Conservation (phyloP, 2,888 invertebrate genomes). For the Platycheirus albimanus region DNA sequence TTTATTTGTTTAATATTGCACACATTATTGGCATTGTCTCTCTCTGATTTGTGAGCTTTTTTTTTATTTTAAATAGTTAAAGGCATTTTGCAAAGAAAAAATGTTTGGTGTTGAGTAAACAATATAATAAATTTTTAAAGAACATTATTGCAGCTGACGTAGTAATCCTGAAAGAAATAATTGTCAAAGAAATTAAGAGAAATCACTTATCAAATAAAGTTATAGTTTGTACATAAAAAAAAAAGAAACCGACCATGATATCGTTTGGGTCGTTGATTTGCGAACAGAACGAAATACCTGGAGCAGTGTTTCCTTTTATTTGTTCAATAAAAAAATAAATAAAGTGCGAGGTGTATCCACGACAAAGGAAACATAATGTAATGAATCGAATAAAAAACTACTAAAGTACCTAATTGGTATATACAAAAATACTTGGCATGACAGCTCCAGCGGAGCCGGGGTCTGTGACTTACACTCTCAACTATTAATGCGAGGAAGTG, state of each 20-base stretch:
- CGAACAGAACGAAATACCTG: conserved; percentile 18
- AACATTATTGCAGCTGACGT: conserved; percentile 50
- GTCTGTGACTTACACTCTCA: too few species aligned
- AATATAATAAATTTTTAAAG: conserved; percentile 21
- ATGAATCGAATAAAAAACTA: too few species aligned
- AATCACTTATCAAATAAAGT: neutral
- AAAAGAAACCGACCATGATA: conserved; percentile 50
- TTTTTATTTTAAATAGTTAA: conserved; percentile 27
- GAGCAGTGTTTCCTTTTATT: conserved; percentile 49
- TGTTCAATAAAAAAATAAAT: too few species aligned
- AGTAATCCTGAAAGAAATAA: conserved; percentile 52
- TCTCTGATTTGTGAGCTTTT: conserved; percentile 41
- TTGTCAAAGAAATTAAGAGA: conserved; percentile 27
- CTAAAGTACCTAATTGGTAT: too few species aligned
- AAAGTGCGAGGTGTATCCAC: too few species aligned
- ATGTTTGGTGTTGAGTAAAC: conserved; percentile 57
- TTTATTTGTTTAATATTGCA: conserved; percentile 43
- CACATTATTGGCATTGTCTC: conserved; percentile 73
- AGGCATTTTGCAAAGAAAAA: conserved; percentile 72
- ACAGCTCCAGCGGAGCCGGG: too few species aligned
- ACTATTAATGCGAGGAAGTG: too few species aligned
- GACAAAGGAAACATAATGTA: too few species aligned
- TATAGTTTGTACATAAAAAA: conserved; percentile 18
- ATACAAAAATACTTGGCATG: too few species aligned
- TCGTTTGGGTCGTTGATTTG: conserved; percentile 54